A percentile compares a stretch with the other conserved stretches of the same genome.
Evolutionary conservation across 2,888 invertebrate genomes (phyloP).

Genomic region (Zhuqinia jingwanae): DNA sequence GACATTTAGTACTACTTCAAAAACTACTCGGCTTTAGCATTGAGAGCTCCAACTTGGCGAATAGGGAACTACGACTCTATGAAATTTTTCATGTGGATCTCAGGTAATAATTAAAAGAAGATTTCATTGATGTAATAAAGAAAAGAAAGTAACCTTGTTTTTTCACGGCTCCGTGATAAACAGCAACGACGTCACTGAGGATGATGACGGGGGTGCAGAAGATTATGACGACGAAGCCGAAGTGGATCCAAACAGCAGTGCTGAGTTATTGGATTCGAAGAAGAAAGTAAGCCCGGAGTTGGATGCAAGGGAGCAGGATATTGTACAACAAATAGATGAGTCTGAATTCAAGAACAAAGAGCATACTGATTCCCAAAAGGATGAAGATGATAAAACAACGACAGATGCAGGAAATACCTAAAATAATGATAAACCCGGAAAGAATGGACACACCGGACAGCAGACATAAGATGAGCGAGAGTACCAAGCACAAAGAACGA

Average conservation of each 20-base stretch:
- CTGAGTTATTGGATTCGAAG: not conserved
- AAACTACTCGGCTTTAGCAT: slow-evolving; percentile 56
- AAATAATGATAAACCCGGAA: not conserved
- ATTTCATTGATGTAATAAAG: not conserved
- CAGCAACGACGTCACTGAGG: slow-evolving; percentile 11
- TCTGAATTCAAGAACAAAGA: not conserved
- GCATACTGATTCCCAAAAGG: not conserved
- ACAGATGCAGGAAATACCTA: not conserved
- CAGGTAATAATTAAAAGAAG: not conserved
- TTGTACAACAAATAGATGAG: not conserved
- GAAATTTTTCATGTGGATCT: slow-evolving; percentile 61
- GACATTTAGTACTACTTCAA: slow-evolving; percentile 58
- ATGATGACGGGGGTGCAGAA: not conserved
- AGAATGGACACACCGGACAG: too few species aligned
- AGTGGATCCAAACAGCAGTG: slow-evolving; percentile 12
- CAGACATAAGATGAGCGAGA: too few species aligned
- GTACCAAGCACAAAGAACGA: too few species aligned
- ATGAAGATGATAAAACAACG: not conserved
- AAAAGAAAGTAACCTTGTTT: not conserved
- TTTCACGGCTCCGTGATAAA: not conserved
- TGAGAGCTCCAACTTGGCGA: not conserved
- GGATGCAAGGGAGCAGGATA: not conserved
- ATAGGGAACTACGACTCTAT: slow-evolving; percentile 47
- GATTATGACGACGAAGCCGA: not conserved
- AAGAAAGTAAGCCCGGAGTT: not conserved